A percentile compares a stretch with the other conserved stretches of the same genome.
phyloP scores from a whole-genome alignment of 2,888 invertebrate genomes.

The Gymnoscelis rufifasciata region DNA sequence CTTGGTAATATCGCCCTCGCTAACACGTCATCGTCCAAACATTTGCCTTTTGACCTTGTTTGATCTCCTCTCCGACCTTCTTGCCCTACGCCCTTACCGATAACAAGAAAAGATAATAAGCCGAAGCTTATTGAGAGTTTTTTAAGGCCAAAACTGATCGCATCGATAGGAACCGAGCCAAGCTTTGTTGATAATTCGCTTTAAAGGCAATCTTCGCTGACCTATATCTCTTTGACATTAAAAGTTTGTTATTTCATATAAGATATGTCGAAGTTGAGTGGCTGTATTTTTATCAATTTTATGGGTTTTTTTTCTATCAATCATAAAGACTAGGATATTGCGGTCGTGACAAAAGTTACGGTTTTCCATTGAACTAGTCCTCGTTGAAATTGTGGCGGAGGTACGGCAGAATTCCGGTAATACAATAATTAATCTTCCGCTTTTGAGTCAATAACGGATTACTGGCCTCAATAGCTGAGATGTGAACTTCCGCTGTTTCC shows the following conservation, averaged over 20 bases:
- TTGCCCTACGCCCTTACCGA: conserved; percentile 30
- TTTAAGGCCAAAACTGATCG: conserved; percentile 25
- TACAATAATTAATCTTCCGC: conserved; percentile 36
- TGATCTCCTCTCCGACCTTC: conserved; percentile 41
- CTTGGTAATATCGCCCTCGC: too few species aligned
- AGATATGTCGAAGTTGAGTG: not conserved
- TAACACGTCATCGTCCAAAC: conserved; percentile 39
- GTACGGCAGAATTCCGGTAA: conserved; percentile 27
- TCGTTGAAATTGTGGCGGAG: conserved; percentile 30
- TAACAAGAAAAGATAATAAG: conserved; percentile 32
- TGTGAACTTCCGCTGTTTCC: conserved; percentile 5
- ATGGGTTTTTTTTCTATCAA: too few species aligned
- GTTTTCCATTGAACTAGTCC: not conserved
- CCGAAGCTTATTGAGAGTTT: conserved; percentile 25
- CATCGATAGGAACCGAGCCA: conserved; percentile 18
- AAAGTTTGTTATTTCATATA: not conserved
- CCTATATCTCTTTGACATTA: not conserved
- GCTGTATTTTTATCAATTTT: not conserved
- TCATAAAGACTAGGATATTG: not conserved
- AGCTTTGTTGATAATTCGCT: conserved; percentile 14
- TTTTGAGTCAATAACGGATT: conserved; percentile 26
- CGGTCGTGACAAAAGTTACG: not conserved
- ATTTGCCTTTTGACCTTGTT: conserved; percentile 47
- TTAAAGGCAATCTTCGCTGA: conserved; percentile 10
- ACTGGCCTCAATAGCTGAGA: conserved; percentile 30